A percentile compares a stretch with the other conserved stretches of the same genome.
Evolutionary conservation across 2,113 vertebrate genomes (phyloP).

Genomic region (Sinocyclocheilus grahami): DNA sequence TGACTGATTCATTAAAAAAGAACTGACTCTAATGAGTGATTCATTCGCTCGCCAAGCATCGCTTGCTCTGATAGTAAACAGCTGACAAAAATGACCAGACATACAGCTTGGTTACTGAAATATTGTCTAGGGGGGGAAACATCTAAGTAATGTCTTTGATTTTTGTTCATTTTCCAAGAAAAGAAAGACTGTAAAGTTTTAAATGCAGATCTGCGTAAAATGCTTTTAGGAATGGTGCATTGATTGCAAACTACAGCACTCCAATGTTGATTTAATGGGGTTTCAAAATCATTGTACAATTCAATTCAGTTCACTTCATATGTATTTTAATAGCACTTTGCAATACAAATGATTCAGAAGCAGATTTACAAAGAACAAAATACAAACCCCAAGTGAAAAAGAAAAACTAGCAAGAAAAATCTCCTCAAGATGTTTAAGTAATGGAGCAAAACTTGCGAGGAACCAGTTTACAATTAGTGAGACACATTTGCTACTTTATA

Average conservation of each 20-base stretch:
- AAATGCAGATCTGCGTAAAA: background rate
- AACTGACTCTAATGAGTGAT: background rate
- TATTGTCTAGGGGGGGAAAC: background rate
- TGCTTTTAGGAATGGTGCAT: background rate
- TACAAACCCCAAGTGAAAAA: background rate
- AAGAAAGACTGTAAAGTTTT: background rate
- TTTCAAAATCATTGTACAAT: background rate
- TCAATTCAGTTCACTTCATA: background rate
- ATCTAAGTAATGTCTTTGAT: background rate
- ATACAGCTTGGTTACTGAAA: background rate
- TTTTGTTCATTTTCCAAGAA: background rate
- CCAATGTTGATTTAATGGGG: background rate
- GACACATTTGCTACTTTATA: background rate
- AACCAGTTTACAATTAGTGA: background rate
- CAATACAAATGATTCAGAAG: background rate
- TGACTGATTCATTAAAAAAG: background rate
- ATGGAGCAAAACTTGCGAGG: background rate
- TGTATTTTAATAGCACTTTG: background rate
- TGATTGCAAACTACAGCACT: background rate
- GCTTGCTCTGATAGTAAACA: background rate
- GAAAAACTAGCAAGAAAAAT: background rate
- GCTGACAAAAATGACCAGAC: background rate
- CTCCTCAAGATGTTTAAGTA: background rate
- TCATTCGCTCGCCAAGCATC: background rate
- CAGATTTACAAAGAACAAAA: background rate